Evolutionary conservation across 2,888 invertebrate species (phyloP).

Genomic region (Sepiola atlantica): DNA sequence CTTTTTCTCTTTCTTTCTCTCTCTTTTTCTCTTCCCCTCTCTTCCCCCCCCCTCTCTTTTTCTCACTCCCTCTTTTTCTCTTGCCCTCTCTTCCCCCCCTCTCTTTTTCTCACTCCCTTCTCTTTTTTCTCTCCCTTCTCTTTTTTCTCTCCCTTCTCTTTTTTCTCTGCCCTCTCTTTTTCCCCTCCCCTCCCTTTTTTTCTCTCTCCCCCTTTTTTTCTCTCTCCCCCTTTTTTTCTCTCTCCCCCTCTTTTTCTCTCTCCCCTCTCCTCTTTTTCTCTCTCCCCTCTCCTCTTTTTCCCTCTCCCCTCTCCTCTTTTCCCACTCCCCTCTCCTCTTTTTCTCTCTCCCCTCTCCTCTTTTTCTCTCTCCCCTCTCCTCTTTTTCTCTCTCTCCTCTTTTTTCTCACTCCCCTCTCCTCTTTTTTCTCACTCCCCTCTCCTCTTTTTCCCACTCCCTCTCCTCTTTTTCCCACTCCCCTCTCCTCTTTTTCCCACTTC

Average conservation of each 20-base stretch:
- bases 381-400: neutral
- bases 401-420: neutral
- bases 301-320: no score
- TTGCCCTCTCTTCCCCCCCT: neutral
- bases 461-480: neutral
- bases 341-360: no score
- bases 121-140: neutral
- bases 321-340: no score
- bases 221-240: no score
- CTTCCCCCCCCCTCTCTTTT: no score
- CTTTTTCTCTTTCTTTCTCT: no score
- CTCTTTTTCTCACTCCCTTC: neutral
- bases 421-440: neutral
- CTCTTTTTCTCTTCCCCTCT: no score
- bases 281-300: no score
- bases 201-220: neutral
- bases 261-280: no score
- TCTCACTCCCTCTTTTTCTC: no score
- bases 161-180: no score
- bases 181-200: neutral
- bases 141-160: neutral
- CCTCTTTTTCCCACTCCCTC: neutral
- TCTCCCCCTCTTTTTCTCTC: no score
- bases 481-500: neutral
- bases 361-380: neutral